Evolutionary conservation across 2,888 invertebrate genomes (phyloP), one percentile per base, ranked within the genome.

Genomic region (Metopia argyrocephala): DNA sequence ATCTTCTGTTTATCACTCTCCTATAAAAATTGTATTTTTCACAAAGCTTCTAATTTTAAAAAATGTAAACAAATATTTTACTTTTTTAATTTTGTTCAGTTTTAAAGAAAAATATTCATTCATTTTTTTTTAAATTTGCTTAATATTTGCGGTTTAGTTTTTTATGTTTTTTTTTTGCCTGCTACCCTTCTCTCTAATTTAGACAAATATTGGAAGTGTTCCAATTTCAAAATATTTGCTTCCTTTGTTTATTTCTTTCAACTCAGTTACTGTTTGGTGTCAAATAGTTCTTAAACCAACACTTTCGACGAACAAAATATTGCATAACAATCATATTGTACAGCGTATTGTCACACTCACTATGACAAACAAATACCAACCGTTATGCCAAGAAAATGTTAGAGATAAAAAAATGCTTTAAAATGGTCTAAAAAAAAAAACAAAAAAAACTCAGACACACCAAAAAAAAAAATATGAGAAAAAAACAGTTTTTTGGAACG

Each of bases 271-370:
- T 76, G 80, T 64, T 81, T 76, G 76, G 76, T 81, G 80, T 81
- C 80, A 81, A 81, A 81, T 76, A 76, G 69, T 81, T 76, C 76
- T 59, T 46, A 81, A 81, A 74, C 76, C 76, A 76, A 81, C 80
- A 81, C 80, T 81, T 81, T 81, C 52, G 54, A 65, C 64, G n/a
- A 74, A 57, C 57, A n/a, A 69, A 62, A 76, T 48, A 62, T 46
- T 50, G 12, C 23, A 48, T 46, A 21, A 62, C 46, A 56, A 38
- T 38, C n/a, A 54, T 21, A 52, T 68, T 54, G 46, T 48, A 15
- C 64, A 21, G n/a, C 21, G 46, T 23, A 31, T 31, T 23, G 27
- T 21, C 7, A 38, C 18, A 52, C 46, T 38, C 54, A 25, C 28
- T 54, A 23, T 31, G 56, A 31, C 57, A 59, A 65, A 59, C 66